phyloP scores from a whole-genome alignment of 2,113 vertebrate genomes.

The Erpornis zantholeuca region DNA sequence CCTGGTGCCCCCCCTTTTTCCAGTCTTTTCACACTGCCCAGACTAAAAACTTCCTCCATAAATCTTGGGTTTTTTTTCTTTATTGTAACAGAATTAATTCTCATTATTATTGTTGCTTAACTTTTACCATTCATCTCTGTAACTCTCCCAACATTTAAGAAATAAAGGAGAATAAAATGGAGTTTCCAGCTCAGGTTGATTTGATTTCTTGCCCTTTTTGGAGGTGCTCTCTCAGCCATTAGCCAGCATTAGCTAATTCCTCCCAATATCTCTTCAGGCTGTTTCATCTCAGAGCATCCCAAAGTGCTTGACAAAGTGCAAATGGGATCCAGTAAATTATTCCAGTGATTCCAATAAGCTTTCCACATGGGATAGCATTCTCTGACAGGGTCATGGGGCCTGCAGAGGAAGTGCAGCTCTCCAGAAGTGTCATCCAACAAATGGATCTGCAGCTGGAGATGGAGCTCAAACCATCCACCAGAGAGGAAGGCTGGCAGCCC shows the following conservation, averaged over 20 bases:
- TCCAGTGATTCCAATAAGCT: background rate
- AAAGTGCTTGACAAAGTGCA: background rate
- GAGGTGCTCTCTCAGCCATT: background rate
- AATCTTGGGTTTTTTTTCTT: background rate
- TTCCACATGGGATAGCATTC: background rate
- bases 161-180: conserved; percentile 35
- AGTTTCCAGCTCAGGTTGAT: conserved; percentile 15
- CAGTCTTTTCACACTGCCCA: background rate
- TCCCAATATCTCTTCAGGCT: background rate
- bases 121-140: background rate
- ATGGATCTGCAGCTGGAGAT: background rate
- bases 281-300: background rate
- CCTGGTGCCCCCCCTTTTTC: background rate
- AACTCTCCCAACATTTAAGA: background rate
- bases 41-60: background rate
- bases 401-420: background rate
- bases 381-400: background rate
- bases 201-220: background rate
- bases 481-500: background rate
- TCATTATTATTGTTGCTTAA: background rate
- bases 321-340: background rate
- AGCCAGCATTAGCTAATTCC: conserved; percentile 32
- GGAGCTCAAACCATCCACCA: background rate
- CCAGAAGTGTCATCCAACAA: background rate
- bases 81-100: background rate